Base-by-base conservation (phyloP, 2,888 invertebrate genomes). In the Lasioglossum lativentre region DNA sequence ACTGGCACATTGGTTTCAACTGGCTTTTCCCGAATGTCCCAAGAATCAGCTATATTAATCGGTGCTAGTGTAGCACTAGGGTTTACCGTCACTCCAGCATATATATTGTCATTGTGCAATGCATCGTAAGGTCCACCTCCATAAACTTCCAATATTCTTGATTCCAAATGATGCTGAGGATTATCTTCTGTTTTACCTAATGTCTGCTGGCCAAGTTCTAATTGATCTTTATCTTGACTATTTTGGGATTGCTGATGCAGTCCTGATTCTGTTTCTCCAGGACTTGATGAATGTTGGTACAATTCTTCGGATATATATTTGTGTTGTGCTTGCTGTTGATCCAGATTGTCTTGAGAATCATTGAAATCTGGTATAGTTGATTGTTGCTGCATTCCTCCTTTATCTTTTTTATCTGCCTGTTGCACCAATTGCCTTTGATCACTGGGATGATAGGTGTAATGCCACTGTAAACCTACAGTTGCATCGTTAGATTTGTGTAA, bases 81-180 rank as follows among this genome's bases (percentile, higher is more conserved):
- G 87, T 93, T 94, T 45, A 83, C 59, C 68, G 84, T 91, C 0
- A 91, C 90, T 56, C 87, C 87, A 30, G 59, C 77, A 38, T 91
- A 94, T 77, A 92, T 86, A 74, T 92, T 90, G 30, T 90, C 87
- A 34, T 40, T 80, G 66, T 91, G 92, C 30, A 86, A 79, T 12
- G 74, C 77, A 72, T 91, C 91, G 47, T 94, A 93, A 10, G 90
- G 88, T 34, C 92, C 92, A 79, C 93, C 94, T 30, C 94, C 94
- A 81, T 93, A 94, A 52, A 90, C 93, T 90, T 93, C 91, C 27
- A 94, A 75, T 83, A 93, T 93, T 68, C 93, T 88, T 40, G 93
- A 85, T 34, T 92, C 82, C 14, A 91, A 45, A 45, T 85, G 75
- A 8, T 74, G 27, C 52, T 80, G 78, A 52, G 56, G 14, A 47